Evolutionary conservation across 2,797 vertebrate genomes (phyloP).

Genomic region (Sylvilagus floridanus): DNA sequence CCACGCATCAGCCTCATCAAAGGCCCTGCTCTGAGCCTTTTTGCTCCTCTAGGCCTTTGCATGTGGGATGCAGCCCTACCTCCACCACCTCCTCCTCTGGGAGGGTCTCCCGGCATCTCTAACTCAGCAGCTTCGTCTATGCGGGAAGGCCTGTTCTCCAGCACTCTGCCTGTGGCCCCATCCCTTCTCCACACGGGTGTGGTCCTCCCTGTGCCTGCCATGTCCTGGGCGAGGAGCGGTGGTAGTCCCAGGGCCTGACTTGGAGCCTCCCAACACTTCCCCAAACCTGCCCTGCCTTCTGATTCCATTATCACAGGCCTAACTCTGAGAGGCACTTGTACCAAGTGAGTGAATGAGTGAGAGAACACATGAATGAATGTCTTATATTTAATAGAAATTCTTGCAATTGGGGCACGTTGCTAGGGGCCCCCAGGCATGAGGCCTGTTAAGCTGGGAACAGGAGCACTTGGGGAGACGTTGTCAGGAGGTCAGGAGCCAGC

Average conservation of each 20-base stretch:
- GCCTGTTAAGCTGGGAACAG: background rate
- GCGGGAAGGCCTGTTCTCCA: background rate
- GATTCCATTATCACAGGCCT: background rate
- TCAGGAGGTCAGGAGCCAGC: background rate
- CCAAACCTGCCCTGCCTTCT: background rate
- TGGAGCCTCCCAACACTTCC: background rate
- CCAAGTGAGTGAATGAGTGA: background rate
- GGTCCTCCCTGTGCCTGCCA: background rate
- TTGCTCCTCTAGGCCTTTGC: background rate
- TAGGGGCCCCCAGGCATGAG: background rate
- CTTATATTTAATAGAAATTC: background rate
- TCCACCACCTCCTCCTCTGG: background rate
- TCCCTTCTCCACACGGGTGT: background rate
- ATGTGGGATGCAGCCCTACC: background rate
- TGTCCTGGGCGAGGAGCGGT: background rate
- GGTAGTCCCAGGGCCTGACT: background rate
- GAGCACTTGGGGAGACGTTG: background rate
- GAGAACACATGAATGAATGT: background rate
- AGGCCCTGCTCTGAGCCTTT: background rate
- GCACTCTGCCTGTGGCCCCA: background rate
- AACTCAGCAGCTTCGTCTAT: too few relatives aligned
- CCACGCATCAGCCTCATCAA: background rate
- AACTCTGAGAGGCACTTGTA: background rate
- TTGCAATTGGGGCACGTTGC: background rate
- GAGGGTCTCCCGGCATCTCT: background rate